Conservation (phyloP, 1,140 invertebrate species). For the Hycleus cichorii region DNA sequence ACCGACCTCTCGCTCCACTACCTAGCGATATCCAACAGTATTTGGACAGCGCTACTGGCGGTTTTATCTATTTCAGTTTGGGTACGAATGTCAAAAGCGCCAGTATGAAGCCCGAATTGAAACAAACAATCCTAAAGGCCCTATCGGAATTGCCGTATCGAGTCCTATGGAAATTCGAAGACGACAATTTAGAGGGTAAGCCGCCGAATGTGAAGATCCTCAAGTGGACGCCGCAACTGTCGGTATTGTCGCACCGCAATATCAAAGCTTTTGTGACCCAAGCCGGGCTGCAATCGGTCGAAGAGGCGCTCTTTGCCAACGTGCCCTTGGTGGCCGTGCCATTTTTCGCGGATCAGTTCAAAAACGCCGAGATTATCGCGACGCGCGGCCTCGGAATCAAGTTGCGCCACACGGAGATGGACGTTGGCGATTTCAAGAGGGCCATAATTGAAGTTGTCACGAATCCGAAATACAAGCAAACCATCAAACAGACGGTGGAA, state of each 20-base stretch:
- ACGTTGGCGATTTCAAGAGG: constrained; percentile 17
- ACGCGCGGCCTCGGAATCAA: constrained; percentile 27
- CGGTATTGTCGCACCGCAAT: constrained; percentile 40
- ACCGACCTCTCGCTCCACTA: constrained; percentile 33
- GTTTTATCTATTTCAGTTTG: constrained; percentile 53
- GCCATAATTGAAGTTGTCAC: constrained; percentile 21
- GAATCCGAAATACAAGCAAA: constrained; percentile 21
- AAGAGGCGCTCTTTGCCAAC: constrained; percentile 44
- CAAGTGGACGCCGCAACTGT: constrained; percentile 55
- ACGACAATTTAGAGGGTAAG: constrained; percentile 37
- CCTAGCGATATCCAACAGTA: constrained; percentile 41
- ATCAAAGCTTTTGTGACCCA: constrained; percentile 44
- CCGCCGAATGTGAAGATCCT: constrained; percentile 48
- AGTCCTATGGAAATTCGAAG: constrained; percentile 53
- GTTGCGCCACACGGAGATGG: constrained; percentile 25
- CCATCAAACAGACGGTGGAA: constrained; percentile 6
- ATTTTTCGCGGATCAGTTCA: constrained; percentile 39
- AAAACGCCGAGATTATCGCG: constrained; percentile 28
- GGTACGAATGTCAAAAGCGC: constrained; percentile 50
- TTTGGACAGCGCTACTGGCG: constrained; percentile 43
- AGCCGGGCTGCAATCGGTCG: constrained; percentile 45
- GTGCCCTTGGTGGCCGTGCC: constrained; percentile 47
- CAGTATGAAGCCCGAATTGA: constrained; percentile 43
- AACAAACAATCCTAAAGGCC: constrained; percentile 44
- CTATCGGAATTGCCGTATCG: constrained; percentile 47